Evolutionary conservation across 2,888 invertebrate genomes (phyloP).

Genomic region (Crossocerus cetratus): DNA sequence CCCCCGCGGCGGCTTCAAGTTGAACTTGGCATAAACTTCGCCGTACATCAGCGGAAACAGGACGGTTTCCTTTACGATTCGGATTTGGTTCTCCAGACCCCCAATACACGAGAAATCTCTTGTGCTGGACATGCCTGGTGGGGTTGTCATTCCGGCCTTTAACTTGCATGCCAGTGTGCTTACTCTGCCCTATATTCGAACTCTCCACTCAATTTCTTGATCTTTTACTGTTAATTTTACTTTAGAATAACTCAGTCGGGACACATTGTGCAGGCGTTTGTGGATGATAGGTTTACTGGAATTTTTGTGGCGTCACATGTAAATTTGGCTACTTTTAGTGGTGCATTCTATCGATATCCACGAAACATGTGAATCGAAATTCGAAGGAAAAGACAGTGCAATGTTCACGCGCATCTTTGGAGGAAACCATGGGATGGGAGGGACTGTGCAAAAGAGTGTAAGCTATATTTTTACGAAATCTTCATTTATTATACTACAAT

Average conservation of each 20-base stretch:
- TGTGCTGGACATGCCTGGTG: slow-evolving; percentile 55
- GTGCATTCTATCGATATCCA: slow-evolving; percentile 38
- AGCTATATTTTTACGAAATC: slow-evolving; percentile 62
- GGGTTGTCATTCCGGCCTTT: slow-evolving; percentile 2
- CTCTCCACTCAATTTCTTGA: slow-evolving; percentile 4
- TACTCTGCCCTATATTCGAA: slow-evolving; percentile 14
- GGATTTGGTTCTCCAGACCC: slow-evolving; percentile 89
- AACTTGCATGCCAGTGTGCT: slow-evolving; percentile 25
- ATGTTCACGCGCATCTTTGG: not conserved
- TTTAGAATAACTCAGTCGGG: not conserved
- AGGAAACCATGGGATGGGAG: no score
- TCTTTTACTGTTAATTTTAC: not conserved
- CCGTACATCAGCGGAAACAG: slow-evolving; percentile 94
- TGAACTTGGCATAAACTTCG: slow-evolving; percentile 89
- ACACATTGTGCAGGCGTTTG: not conserved
- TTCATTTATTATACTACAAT: slow-evolving; percentile 70
- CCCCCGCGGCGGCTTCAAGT: slow-evolving; percentile 90
- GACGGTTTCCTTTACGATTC: slow-evolving; percentile 92
- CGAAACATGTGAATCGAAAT: slow-evolving; percentile 25
- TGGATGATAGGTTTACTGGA: slow-evolving; percentile 55
- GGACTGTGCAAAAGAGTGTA: slow-evolving; percentile 22
- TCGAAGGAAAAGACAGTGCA: not conserved
- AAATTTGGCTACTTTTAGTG: slow-evolving; percentile 67
- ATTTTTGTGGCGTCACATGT: slow-evolving; percentile 60
- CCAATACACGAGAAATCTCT: slow-evolving; percentile 81